Evolutionary conservation across 2,797 vertebrate genomes (phyloP).

Genomic region (Onychomys torridus): DNA sequence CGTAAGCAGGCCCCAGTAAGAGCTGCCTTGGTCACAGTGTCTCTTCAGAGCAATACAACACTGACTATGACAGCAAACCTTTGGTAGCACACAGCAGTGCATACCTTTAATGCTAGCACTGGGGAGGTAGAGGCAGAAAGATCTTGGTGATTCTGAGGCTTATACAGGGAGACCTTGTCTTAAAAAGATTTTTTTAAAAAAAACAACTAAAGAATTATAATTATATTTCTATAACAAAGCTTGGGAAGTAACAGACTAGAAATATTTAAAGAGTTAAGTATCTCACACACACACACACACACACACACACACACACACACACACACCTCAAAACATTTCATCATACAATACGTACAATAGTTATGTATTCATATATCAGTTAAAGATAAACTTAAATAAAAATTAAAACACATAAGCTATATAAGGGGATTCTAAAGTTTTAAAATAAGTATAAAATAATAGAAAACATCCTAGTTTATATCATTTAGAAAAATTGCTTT

Average conservation of each 20-base stretch:
- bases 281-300: background rate
- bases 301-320: no score
- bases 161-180: background rate
- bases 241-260: background rate
- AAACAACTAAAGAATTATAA: slow-evolving; percentile 17
- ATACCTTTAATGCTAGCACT: background rate
- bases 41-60: background rate
- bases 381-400: background rate
- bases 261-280: background rate
- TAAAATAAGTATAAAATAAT: background rate
- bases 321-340: background rate
- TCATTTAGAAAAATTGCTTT: slow-evolving; percentile 32
- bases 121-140: background rate
- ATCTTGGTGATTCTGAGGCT: background rate
- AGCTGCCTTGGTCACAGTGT: background rate
- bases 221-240: background rate
- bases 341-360: background rate
- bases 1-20: no score
- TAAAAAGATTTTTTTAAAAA: background rate
- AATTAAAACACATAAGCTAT: background rate
- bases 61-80: background rate
- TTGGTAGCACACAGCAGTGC: no score
- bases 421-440: background rate
- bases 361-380: background rate
- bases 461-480: slow-evolving; percentile 23